Evolutionary conservation across 2,113 vertebrate genomes (phyloP), one percentile per base, ranked within the genome.

Genomic region (Pterocles gutturalis): DNA sequence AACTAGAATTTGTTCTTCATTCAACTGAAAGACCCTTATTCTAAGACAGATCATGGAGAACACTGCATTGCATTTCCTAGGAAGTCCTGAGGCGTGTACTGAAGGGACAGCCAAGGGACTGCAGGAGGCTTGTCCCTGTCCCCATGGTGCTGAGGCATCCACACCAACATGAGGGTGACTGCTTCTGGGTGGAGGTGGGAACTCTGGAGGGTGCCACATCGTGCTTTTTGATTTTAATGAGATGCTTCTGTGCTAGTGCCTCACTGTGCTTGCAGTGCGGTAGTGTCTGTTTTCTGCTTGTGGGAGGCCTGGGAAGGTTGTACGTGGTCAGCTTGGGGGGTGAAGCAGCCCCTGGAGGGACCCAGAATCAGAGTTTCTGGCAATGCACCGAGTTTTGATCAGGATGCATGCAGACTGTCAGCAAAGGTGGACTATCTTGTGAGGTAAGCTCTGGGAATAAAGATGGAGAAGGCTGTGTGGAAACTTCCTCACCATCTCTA

Each of bases 201-300:
- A 75, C 24, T 81, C 11, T 0, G 1, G 31, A 58, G 9, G 6
- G 10, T 31, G 15, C 8, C 17, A 9, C 1, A 10, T 5, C 0
- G 0, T 19, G 8, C 15, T 16, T 73, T 60, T 65, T 36, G 45
- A 17, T 75, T 17, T 33, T 25, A 13, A 14, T 16, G 26, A 75
- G 21, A 7, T 34, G 8, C 12, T 45, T 65, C 46, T 58, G n/a
- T 31, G 38, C 29, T 49, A 65, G 38, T 6, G 13, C 5, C 3
- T 25, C 48, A 13, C 31, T 58, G 36, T 45, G 28, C 61, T 70
- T 70, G 24, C 28, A 46, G n/a, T 43, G 54, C 1, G 0, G 6
- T 20, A 36, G 11, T 38, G 34, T 54, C 36, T 17, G 6, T 10
- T 45, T 24, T 14, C 34, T 77, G 41, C 14, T 31, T 1, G 1